Base-by-base conservation (phyloP, 1,140 invertebrate species). In the Caligus rogercresseyi region DNA sequence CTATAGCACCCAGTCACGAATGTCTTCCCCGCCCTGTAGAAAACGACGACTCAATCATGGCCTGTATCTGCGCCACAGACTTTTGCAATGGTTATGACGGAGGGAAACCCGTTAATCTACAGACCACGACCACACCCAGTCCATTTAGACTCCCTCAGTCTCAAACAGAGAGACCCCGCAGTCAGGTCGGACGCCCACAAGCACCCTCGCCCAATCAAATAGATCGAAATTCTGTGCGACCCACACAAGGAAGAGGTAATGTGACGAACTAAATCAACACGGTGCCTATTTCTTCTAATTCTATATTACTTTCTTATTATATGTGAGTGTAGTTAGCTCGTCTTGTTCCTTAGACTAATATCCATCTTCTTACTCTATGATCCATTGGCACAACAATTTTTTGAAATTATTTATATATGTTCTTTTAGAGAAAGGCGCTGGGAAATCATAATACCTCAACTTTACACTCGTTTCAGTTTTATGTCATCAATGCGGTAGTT, bases 1-100 rank as follows among this genome's bases (percentile, higher is more conserved):
- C 61, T 25, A 53, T 63, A 3, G 25, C 20, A 2, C 54, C 54
- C 15, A 52, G 20, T 21, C 52, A 20, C 3, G 15, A 55, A 18
- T 63, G 61, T 55, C 7, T 19, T 3, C 61, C 61, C 18, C 15
- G 52, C 24, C 23, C 61, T 11, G 61, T 63, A 20, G 61, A 63
- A 25, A 25, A 52, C 15, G 25, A 52, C 52, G 52, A 62, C 24
- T 54, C 19, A 18, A 20, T 62, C 13, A 52, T 21, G 19, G 61
- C 61, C 2, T 63, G 61, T 26, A 57, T 63, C 25, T 63, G 61
- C 20, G 52, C 52, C 19, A 23, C 43, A n/a, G 61, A 63, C 31
- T 53, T 63, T 16, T 63, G 61, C 21, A 63, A 63, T 54, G 52
- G 31, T 26, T 20, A 31, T 13, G 43, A 52, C 16, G 53, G 53